Evolutionary conservation across 2,113 vertebrate genomes (phyloP).

Genomic region (Sinocyclocheilus anshuiensis): DNA sequence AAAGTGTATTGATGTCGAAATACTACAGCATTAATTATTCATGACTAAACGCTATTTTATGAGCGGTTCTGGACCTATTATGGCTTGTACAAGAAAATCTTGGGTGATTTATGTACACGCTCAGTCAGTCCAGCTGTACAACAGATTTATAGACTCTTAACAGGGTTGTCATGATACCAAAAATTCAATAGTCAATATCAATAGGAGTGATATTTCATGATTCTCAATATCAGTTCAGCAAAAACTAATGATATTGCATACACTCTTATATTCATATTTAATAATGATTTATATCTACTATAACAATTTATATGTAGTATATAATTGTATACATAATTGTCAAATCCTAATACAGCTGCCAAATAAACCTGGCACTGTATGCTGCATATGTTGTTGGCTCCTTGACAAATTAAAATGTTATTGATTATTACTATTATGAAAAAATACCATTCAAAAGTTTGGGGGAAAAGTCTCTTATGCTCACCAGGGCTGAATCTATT

Average conservation of each 20-base stretch:
- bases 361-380: too few relatives aligned
- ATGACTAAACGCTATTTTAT: background rate
- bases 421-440: too few relatives aligned
- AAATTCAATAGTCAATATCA: background rate
- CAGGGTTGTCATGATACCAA: background rate
- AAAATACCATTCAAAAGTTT: too few relatives aligned
- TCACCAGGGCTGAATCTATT: too few relatives aligned
- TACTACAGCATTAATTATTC: slow-evolving; percentile 29
- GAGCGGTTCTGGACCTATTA: background rate
- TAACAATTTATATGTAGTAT: too few relatives aligned
- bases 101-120: background rate
- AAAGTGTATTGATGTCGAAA: background rate
- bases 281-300: background rate
- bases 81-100: background rate
- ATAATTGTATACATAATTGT: too few relatives aligned
- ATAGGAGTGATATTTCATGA: background rate
- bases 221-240: background rate
- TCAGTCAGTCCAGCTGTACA: background rate
- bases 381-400: too few relatives aligned
- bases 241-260: background rate
- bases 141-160: background rate
- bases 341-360: too few relatives aligned
- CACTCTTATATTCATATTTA: background rate
- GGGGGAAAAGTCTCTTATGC: too few relatives aligned
- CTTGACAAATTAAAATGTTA: too few relatives aligned